Conservation (phyloP, 1,140 invertebrate species). For the Spodoptera litura region DNA sequence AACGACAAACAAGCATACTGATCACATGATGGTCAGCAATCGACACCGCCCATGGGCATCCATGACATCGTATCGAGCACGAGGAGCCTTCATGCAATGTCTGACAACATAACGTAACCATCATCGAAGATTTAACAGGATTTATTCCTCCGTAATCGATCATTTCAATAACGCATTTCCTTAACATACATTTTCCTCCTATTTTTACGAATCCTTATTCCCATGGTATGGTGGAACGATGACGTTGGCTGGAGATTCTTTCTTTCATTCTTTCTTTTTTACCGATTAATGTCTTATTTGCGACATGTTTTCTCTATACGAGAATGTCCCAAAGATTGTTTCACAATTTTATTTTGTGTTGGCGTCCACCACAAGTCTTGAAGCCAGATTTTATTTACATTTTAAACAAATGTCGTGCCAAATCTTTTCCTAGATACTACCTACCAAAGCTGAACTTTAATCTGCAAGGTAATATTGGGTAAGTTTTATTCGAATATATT, state of each 20-base stretch:
- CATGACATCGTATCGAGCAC: too few relatives aligned
- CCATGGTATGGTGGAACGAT: background rate
- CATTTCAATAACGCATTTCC: too few relatives aligned
- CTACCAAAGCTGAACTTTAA: too few relatives aligned
- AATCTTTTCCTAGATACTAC: background rate
- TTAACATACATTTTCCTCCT: background rate
- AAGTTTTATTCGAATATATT: too few relatives aligned
- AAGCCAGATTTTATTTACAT: constrained; percentile 1
- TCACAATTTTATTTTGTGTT: constrained; percentile 17
- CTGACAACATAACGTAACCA: too few relatives aligned
- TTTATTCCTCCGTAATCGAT: too few relatives aligned
- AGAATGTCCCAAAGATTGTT: background rate
- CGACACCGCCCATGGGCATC: too few relatives aligned
- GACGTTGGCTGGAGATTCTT: background rate
- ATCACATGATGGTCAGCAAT: too few relatives aligned
- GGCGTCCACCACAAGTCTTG: background rate
- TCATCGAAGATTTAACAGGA: too few relatives aligned
- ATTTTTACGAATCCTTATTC: constrained; percentile 9
- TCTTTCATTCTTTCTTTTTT: background rate
- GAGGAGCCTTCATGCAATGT: too few relatives aligned
- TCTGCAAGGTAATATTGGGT: too few relatives aligned
- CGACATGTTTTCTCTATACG: background rate
- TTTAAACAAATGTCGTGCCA: background rate
- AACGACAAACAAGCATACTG: too few relatives aligned
- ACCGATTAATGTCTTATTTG: background rate